A percentile compares a stretch with the other conserved stretches of the same genome.
These are phyloP conservation scores for Pollimyrus isidori DNA, from an alignment of 2,113 vertebrate species.

Conservation along the genomic window DNA sequence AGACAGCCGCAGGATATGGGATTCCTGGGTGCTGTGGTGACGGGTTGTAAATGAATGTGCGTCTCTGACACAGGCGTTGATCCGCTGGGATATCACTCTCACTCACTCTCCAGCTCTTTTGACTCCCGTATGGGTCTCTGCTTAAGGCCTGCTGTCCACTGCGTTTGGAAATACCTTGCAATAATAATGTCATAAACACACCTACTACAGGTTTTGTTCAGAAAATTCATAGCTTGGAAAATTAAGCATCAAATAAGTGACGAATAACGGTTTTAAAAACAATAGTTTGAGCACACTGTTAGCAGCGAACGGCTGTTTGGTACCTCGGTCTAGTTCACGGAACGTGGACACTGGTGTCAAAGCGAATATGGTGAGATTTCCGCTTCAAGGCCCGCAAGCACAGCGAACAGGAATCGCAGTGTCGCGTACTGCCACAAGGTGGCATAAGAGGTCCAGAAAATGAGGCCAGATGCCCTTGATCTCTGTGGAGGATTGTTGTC, in stretches of 20 bases:
- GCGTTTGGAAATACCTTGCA: background rate
- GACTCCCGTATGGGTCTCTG: background rate
- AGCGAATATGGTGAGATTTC: background rate
- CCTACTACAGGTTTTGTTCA: background rate
- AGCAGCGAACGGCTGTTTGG: background rate
- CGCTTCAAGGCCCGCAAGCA: background rate
- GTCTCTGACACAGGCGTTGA: background rate
- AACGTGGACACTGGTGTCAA: background rate
- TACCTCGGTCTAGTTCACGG: background rate
- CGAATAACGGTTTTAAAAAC: background rate
- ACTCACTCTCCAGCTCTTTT: background rate
- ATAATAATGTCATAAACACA: background rate
- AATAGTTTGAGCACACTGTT: background rate
- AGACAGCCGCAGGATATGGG: background rate
- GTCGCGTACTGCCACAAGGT: background rate
- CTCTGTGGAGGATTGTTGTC: background rate
- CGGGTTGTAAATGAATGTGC: too few species aligned
- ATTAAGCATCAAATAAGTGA: background rate
- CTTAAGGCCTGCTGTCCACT: too few species aligned
- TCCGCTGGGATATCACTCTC: background rate
- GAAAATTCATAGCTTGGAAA: background rate
- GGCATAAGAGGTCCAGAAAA: conserved; percentile 1
- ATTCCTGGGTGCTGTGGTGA: background rate
- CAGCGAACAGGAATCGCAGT: background rate
- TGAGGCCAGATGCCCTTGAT: background rate